These are phyloP conservation scores for Craterocephalus amniculus DNA, from an alignment of 2,797 vertebrate genomes.

Conservation along the genomic window DNA sequence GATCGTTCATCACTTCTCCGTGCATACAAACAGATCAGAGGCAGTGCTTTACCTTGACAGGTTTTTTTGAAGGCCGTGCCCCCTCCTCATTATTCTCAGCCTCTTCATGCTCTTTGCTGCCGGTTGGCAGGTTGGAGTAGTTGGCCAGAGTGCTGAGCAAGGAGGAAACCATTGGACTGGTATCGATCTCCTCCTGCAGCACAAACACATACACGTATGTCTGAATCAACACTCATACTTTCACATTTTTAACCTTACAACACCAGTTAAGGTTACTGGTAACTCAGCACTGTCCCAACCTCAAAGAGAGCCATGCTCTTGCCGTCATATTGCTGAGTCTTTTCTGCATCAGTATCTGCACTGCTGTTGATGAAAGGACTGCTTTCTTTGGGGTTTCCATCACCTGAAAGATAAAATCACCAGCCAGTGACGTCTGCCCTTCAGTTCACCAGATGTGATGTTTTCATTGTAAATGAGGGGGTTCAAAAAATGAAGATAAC, in stretches of 20 bases:
- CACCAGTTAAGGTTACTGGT: not conserved
- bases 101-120: constrained; percentile 96
- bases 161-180: constrained; percentile 97
- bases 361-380: constrained; percentile 98
- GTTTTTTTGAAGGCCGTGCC: constrained; percentile 87
- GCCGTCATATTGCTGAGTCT: constrained; percentile 92
- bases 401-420: constrained; percentile 77
- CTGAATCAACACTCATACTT: not conserved
- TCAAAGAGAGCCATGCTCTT: constrained; percentile 99
- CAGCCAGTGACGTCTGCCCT: not conserved
- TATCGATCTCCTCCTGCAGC: constrained; percentile 97
- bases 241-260: not conserved
- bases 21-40: not conserved
- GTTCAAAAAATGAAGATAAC: not conserved
- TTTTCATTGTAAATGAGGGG: not conserved
- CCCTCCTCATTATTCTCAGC: constrained; percentile 93
- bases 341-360: constrained; percentile 86
- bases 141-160: constrained; percentile 95
- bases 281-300: constrained; percentile 71
- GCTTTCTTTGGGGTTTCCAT: constrained; percentile 96
- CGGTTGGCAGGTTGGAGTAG: constrained; percentile 96
- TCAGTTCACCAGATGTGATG: not conserved
- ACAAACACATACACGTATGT: constrained; percentile 23
- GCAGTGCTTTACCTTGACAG: constrained; percentile 84
- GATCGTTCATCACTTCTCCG: not conserved